Evolutionary conservation across 2,888 invertebrate species (phyloP).

Genomic region (Molanna angustata): DNA sequence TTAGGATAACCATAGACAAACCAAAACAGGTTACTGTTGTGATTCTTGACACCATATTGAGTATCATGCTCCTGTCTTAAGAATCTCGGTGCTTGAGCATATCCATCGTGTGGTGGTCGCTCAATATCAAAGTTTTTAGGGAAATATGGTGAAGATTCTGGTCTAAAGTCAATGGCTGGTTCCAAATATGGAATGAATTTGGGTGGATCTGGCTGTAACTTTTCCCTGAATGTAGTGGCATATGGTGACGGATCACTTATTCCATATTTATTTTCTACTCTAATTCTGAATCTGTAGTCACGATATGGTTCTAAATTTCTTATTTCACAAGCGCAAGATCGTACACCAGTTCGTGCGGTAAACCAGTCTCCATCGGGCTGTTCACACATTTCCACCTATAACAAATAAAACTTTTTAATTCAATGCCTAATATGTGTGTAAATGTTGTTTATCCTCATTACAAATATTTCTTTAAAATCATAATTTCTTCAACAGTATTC

Average conservation of each 20-base stretch:
- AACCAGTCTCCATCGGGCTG: conserved; percentile 92
- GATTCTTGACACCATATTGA: conserved; percentile 90
- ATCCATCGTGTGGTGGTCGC: conserved; percentile 79
- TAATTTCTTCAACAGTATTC: no score
- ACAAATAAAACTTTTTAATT: no score
- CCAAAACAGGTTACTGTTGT: conserved; percentile 88
- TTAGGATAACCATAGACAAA: conserved; percentile 96
- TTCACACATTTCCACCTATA: conserved; percentile 83
- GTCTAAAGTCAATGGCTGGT: conserved; percentile 78
- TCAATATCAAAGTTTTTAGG: conserved; percentile 92
- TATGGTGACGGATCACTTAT: conserved; percentile 95
- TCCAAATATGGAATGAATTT: conserved; percentile 77
- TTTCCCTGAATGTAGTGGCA: conserved; percentile 76
- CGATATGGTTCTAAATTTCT: conserved; percentile 86
- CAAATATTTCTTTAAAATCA: no score
- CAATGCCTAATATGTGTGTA: no score
- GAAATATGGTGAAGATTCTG: conserved; percentile 83
- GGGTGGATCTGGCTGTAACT: conserved; percentile 75
- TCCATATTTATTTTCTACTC: conserved; percentile 96
- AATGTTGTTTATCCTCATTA: no score
- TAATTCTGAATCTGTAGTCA: conserved; percentile 92
- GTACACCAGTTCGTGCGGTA: conserved; percentile 78
- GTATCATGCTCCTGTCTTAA: conserved; percentile 81
- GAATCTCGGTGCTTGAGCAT: conserved; percentile 83
- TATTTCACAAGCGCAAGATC: conserved; percentile 87